Base-by-base conservation (phyloP, 2,113 vertebrate species). In the Albula glossodonta region DNA sequence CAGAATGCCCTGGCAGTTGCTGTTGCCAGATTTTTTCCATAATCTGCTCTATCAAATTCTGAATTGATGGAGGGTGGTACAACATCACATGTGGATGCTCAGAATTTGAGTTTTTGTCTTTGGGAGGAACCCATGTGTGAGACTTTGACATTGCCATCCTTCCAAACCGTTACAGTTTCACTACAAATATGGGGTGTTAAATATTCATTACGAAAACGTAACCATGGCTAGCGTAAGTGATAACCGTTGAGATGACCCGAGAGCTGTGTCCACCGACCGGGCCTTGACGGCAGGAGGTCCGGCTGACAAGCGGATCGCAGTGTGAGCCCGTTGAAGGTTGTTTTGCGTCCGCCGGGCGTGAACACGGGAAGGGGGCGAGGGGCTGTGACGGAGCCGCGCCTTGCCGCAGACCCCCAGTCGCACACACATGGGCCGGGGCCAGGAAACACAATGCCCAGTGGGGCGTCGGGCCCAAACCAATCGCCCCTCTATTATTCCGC, bases 401-500 rank as follows among this genome's bases (percentile, higher is more conserved):
- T 80, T 31, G 56, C 82, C 51, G 79, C 50, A 78, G 88, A 89
- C 91, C 88, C 31, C 92, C 91, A 89, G 78, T 48, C 51, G 85
- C 22, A 19, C 83, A 79, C 49, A 80, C 78, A 82, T 91, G 86
- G 88, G 91, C 88, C 90, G 70, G 80, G 70, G 41, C 78, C 78
- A 85, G 82, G 74, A 41, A 74, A 84, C 90, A 94, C 91, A 93
- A 90, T 89, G 80, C 89, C 80, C 89, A 91, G 93, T 92, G 90
- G 90, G 85, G 88, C 91, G 93, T 92, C 50, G 63, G 85, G 78
- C 87, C 88, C 91, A 94, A 92, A 88, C 89, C 92, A 94, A 94
- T 94, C 88, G 87, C 93, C 91, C 93, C 86, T 92, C 93, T 90
- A 94, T 95, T 95, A 93, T 95, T 90, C 94, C 91, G 92, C 93